Conservation (phyloP, 1,140 invertebrate species). For the Campodea augens region DNA sequence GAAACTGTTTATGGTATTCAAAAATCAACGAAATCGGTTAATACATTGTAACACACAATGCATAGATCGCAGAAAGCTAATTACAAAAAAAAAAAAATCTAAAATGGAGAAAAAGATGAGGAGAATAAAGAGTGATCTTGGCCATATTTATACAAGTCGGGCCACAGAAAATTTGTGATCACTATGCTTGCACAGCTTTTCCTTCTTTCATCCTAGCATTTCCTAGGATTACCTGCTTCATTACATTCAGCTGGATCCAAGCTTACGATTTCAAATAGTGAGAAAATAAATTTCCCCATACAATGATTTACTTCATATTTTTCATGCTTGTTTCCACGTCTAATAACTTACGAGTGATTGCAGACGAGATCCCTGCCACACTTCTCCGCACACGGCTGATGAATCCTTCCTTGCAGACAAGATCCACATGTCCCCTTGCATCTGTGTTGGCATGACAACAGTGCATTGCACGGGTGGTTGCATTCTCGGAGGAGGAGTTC, state of each 20-base stretch:
- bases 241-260: constrained; percentile 11
- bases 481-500: constrained; percentile 25
- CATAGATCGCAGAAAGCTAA: too few relatives aligned
- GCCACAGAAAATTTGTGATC: too few relatives aligned
- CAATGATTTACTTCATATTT: background rate
- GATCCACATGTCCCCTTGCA: constrained; percentile 35
- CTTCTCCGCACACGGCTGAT: constrained; percentile 33
- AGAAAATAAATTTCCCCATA: constrained; percentile 7
- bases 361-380: constrained; percentile 39
- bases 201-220: too few relatives aligned
- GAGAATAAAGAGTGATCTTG: too few relatives aligned
- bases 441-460: constrained; percentile 33
- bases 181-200: too few relatives aligned
- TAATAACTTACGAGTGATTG: constrained; percentile 30
- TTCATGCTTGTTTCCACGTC: background rate
- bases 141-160: too few relatives aligned
- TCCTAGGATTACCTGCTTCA: too few relatives aligned
- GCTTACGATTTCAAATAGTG: constrained; percentile 11
- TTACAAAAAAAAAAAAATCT: too few relatives aligned
- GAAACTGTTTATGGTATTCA: too few relatives aligned
- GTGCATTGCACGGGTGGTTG: constrained; percentile 23
- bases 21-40: too few relatives aligned
- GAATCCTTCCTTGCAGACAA: constrained; percentile 39
- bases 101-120: too few relatives aligned
- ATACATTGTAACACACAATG: too few relatives aligned